Evolutionary conservation across 2,797 vertebrate genomes (phyloP).

Genomic region (Rhabdophis nuchalis): DNA sequence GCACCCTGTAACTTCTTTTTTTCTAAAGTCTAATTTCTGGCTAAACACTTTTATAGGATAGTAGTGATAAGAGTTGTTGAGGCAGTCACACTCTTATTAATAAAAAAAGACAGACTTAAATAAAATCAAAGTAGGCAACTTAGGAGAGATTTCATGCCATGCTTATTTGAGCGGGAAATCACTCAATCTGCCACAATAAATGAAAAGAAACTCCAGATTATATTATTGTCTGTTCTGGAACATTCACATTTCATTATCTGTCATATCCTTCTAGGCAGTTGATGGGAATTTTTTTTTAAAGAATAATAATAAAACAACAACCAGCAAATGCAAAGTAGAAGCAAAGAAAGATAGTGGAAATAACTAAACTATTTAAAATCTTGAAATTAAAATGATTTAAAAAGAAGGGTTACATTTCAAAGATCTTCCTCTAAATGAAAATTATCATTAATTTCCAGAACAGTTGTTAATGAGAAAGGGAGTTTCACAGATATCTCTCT

Average conservation of each 20-base stretch:
- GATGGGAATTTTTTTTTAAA: background rate
- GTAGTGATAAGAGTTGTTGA: background rate
- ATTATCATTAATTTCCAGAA: background rate
- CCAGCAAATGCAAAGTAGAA: background rate
- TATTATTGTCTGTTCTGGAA: background rate
- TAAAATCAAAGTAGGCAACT: background rate
- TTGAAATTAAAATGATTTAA: background rate
- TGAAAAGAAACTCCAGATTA: background rate
- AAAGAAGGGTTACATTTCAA: background rate
- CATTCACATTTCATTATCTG: background rate
- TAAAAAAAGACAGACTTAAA: background rate
- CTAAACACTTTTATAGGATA: background rate
- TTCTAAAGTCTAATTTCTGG: background rate
- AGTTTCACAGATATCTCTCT: background rate
- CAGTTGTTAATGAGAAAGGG: background rate
- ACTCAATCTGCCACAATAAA: background rate
- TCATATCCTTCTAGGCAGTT: background rate
- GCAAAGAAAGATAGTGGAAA: background rate
- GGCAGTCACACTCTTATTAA: background rate
- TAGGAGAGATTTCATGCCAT: background rate
- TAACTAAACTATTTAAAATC: background rate
- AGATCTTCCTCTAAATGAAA: background rate
- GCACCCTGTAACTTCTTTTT: constrained; percentile 1
- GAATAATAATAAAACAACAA: background rate
- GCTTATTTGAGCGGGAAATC: background rate